Percentiles rank a stretch among this genome's conserved stretches.
phyloP scores from a whole-genome alignment of 1,140 invertebrate species.

The Drosophila erecta region DNA sequence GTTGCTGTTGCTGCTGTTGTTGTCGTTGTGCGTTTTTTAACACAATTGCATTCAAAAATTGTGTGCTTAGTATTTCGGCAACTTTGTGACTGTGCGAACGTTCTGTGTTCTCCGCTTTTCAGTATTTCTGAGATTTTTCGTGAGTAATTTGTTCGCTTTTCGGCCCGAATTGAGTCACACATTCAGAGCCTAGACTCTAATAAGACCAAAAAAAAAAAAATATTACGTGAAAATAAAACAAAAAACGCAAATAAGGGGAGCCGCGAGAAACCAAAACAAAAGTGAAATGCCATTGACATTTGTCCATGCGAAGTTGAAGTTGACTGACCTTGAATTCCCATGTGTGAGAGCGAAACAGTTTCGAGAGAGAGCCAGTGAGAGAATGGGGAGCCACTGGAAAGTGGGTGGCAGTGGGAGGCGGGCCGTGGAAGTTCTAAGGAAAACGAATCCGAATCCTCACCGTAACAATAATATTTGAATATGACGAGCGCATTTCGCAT shows the following conservation, averaged over 20 bases:
- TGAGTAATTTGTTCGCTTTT: slow-evolving; percentile 44
- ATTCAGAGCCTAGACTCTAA: slow-evolving; percentile 11
- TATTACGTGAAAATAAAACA: background rate
- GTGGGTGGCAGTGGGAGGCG: slow-evolving; percentile 21
- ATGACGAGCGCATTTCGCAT: slow-evolving; percentile 21
- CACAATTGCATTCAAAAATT: slow-evolving; percentile 78
- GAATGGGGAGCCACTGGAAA: background rate
- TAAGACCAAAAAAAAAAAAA: slow-evolving; percentile 5
- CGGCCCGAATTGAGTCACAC: slow-evolving; percentile 31
- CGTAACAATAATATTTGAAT: slow-evolving; percentile 39
- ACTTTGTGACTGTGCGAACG: slow-evolving; percentile 77
- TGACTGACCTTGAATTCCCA: slow-evolving; percentile 52
- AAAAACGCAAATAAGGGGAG: slow-evolving; percentile 5
- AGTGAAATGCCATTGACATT: slow-evolving; percentile 58
- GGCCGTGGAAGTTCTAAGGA: slow-evolving; percentile 11
- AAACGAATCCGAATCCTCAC: slow-evolving; percentile 28
- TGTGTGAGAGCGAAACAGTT: slow-evolving; percentile 21
- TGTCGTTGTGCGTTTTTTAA: slow-evolving; percentile 46
- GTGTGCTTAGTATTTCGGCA: slow-evolving; percentile 79
- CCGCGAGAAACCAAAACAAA: slow-evolving; percentile 33
- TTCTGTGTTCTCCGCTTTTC: slow-evolving; percentile 50
- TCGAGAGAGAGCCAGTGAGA: background rate
- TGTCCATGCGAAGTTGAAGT: slow-evolving; percentile 54
- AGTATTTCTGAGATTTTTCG: slow-evolving; percentile 61
- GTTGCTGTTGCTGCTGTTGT: background rate